Conservation (phyloP, 2,797 vertebrate species). For the Telmatherina bonti region DNA sequence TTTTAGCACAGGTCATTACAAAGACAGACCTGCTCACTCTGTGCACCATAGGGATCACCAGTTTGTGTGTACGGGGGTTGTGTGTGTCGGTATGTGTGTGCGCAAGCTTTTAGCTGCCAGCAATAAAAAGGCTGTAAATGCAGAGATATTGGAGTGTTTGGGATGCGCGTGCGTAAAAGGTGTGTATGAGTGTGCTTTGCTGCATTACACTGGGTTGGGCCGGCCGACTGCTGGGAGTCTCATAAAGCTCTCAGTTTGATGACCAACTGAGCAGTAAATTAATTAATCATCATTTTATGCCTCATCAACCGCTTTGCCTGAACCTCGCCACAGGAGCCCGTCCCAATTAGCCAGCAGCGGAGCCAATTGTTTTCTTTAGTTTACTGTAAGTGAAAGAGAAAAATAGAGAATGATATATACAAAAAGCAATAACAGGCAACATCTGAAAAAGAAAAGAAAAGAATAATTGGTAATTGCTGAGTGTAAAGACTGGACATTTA, state of each 20-base stretch:
- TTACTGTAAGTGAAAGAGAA: constrained; percentile 74
- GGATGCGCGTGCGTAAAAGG: constrained; percentile 13
- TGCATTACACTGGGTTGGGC: constrained; percentile 46
- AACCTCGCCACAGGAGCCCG: constrained; percentile 88
- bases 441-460: constrained; percentile 61
- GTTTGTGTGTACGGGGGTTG: background rate
- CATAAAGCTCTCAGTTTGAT: constrained; percentile 97
- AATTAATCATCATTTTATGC: constrained; percentile 99
- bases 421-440: constrained; percentile 43
- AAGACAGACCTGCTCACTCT: constrained; percentile 55
- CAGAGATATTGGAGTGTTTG: constrained; percentile 33
- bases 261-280: constrained; percentile 99
- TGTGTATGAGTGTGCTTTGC: constrained; percentile 27
- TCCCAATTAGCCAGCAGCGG: constrained; percentile 91
- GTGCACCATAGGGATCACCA: constrained; percentile 43
- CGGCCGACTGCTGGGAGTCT: constrained; percentile 93
- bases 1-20: constrained; percentile 69
- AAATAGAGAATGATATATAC: constrained; percentile 34
- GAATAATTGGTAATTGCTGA: background rate
- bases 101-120: constrained; percentile 24
- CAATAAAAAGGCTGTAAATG: constrained; percentile 37
- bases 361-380: constrained; percentile 96
- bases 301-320: constrained; percentile 97
- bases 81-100: constrained; percentile 12
- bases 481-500: constrained; percentile 4